Base-by-base conservation (phyloP, 1,140 invertebrate genomes). In the Drosophila ananassae region DNA sequence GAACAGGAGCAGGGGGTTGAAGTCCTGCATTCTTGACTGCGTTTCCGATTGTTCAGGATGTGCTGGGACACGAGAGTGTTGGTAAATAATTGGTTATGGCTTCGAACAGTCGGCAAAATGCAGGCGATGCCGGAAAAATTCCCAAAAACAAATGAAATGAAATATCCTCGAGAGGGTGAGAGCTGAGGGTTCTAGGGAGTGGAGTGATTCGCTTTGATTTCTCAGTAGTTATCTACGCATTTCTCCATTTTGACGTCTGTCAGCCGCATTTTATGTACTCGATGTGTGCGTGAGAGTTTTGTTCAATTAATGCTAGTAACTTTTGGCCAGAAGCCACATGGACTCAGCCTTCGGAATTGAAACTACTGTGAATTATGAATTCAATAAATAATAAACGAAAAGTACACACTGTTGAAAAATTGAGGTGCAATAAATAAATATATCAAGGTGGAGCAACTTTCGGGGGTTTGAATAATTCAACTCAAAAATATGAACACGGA, bases 11-110 rank as follows among this genome's bases (percentile, higher is more conserved):
- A 17, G 37, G 46, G 50, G 75, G 71, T 71, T 82, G 76, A 41
- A 50, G 41, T 44, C 41, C 56, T 57, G 68, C 74, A 79, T 77
- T 77, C 67, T 80, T 60, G 66, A 73, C 81, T 84, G 80, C 81
- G 73, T 66, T 74, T 84, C 80, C 77, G 81, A 85, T 83, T 83
- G 62, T 75, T 51, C 73, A 84, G 80, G 76, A 79, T 75, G 72
- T 79, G 50, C 58, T 34, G 48, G 69, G 55, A 63, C 71, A 73
- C 22, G 32, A 54, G 80, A 77, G 73, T 81, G 78, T 84, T 77
- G 81, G 82, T 67, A 81, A 87, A 87, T 87, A 77, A 84, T 84
- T 84, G 81, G 81, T 84, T 87, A 84, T 74, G 82, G 82, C 46
- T 77, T 51, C 41, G 48, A 44, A 46, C 44, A 71, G 41, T 34